Evolutionary conservation across 2,113 vertebrate species (phyloP).

Genomic region (Notarius lentiginosus): DNA sequence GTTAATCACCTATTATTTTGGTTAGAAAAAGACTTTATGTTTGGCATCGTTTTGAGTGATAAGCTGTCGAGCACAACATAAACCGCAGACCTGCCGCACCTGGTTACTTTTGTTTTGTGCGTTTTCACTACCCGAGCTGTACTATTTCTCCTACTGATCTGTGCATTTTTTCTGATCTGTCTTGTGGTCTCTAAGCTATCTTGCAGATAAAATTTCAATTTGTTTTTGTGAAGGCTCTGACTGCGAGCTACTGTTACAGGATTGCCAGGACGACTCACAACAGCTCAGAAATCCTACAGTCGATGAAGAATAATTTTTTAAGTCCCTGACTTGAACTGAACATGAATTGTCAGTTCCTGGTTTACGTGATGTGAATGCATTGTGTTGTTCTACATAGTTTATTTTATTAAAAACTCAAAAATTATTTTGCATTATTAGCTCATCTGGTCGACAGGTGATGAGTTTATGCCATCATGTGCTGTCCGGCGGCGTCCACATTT

Average conservation of each 20-base stretch:
- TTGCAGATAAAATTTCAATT: background rate
- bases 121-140: background rate
- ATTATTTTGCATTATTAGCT: background rate
- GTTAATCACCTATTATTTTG: background rate
- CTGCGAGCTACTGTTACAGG: background rate
- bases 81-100: background rate
- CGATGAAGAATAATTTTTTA: background rate
- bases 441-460: too few species aligned
- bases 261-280: background rate
- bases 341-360: background rate
- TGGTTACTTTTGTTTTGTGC: background rate
- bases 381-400: background rate
- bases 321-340: background rate
- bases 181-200: background rate
- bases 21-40: background rate
- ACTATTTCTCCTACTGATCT: background rate
- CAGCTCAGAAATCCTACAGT: background rate
- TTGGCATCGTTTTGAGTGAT: background rate
- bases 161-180: background rate
- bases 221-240: background rate
- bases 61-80: background rate
- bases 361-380: background rate
- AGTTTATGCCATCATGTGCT: too few species aligned
- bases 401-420: too few species aligned
- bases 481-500: too few species aligned